phyloP scores from a whole-genome alignment of 2,797 vertebrate species.

The Serranus cabrilla region DNA sequence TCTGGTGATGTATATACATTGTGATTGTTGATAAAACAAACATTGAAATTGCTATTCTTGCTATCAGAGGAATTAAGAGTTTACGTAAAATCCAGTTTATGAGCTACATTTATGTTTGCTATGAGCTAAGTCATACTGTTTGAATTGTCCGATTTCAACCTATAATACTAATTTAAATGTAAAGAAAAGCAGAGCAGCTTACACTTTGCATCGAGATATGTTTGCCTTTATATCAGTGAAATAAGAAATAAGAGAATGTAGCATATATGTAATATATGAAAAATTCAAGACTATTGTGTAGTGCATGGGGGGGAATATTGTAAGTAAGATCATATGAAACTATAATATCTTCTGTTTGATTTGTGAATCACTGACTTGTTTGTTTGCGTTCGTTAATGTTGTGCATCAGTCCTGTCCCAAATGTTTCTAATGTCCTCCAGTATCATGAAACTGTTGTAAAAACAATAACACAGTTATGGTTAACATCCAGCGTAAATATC shows the following conservation, averaged over 20 bases:
- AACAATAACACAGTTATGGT: slow-evolving; percentile 59
- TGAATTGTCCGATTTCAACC: slow-evolving; percentile 78
- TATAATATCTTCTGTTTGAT: slow-evolving; percentile 84
- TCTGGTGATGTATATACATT: slow-evolving; percentile 88
- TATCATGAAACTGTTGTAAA: slow-evolving; percentile 73
- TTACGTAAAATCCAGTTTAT: slow-evolving; percentile 81
- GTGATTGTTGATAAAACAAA: slow-evolving; percentile 83
- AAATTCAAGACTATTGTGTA: slow-evolving; percentile 83
- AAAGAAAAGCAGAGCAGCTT: slow-evolving; percentile 83
- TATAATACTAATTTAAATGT: slow-evolving; percentile 84
- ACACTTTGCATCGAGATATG: slow-evolving; percentile 84
- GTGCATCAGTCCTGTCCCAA: slow-evolving; percentile 82
- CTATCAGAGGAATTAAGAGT: slow-evolving; percentile 81
- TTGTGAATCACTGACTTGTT: slow-evolving; percentile 82
- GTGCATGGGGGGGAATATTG: slow-evolving; percentile 83
- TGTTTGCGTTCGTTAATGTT: slow-evolving; percentile 83
- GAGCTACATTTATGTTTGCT: slow-evolving; percentile 86
- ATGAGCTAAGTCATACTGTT: slow-evolving; percentile 85
- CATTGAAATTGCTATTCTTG: slow-evolving; percentile 83
- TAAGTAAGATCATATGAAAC: slow-evolving; percentile 80
- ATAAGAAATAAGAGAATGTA: slow-evolving; percentile 88
- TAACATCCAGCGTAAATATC: slow-evolving; percentile 63
- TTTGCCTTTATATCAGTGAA: slow-evolving; percentile 88
- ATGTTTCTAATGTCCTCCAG: slow-evolving; percentile 77
- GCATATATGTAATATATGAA: slow-evolving; percentile 87